Percentiles rank a stretch among this genome's conserved stretches.
Evolutionary conservation across 2,797 vertebrate genomes (phyloP).

Genomic region (Cynopterus sphinx): DNA sequence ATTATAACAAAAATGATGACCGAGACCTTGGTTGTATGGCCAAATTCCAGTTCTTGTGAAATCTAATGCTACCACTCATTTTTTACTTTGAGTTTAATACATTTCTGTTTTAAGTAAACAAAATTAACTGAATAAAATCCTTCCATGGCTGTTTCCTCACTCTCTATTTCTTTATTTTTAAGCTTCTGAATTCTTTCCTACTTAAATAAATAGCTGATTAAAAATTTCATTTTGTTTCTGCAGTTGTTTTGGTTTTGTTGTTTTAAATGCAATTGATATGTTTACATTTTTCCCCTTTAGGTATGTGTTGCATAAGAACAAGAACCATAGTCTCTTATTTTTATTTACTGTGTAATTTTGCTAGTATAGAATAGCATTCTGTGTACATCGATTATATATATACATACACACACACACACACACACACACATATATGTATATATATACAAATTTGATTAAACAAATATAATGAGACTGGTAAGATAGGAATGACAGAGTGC

Average conservation of each 20-base stretch:
- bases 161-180: background rate
- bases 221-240: background rate
- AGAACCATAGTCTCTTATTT: background rate
- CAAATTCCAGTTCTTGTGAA: background rate
- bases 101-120: background rate
- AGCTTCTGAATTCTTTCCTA: background rate
- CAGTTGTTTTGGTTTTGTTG: background rate
- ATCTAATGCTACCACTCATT: background rate
- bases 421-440: no score
- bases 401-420: no score
- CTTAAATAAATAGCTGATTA: background rate
- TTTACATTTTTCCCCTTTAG: background rate
- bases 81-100: background rate
- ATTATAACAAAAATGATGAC: background rate
- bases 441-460: background rate
- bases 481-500: background rate
- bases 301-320: background rate
- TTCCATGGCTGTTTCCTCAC: background rate
- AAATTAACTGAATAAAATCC: background rate
- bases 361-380: background rate
- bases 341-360: background rate
- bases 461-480: background rate
- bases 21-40: background rate
- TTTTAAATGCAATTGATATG: background rate
- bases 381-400: background rate